These are phyloP conservation scores for Ammospiza caudacuta DNA, from an alignment of 2,113 vertebrate genomes.

Conservation along the genomic window DNA sequence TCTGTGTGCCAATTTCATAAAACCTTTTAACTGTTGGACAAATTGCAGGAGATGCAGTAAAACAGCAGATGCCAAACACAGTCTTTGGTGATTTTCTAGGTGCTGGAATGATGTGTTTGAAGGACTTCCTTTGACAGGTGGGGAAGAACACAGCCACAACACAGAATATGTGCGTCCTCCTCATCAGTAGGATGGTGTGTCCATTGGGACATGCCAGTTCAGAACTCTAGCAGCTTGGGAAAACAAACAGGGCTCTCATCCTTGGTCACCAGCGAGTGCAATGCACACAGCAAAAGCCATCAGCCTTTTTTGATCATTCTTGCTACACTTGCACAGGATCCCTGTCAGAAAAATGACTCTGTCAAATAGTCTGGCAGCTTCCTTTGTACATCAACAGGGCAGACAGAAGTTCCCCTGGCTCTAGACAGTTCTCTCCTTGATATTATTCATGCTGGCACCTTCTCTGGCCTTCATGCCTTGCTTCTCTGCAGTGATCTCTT, in stretches of 20 bases:
- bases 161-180: background rate
- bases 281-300: background rate
- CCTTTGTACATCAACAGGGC: background rate
- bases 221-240: background rate
- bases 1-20: background rate
- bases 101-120: background rate
- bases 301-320: background rate
- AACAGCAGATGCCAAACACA: background rate
- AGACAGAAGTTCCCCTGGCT: background rate
- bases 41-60: background rate
- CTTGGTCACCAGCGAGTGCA: rapidly evolving
- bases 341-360: background rate
- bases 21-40: background rate
- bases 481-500: background rate
- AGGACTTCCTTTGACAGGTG: background rate
- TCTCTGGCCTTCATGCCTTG: background rate
- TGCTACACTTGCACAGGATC: background rate
- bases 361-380: background rate
- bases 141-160: background rate
- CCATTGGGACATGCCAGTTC: rapidly evolving
- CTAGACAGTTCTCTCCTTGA: background rate
- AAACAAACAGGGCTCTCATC: background rate
- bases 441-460: background rate
- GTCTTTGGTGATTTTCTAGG: background rate
- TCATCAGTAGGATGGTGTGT: background rate